Evolutionary conservation across 2,113 vertebrate species (phyloP).

Genomic region (Tetraodon nigroviridis): DNA sequence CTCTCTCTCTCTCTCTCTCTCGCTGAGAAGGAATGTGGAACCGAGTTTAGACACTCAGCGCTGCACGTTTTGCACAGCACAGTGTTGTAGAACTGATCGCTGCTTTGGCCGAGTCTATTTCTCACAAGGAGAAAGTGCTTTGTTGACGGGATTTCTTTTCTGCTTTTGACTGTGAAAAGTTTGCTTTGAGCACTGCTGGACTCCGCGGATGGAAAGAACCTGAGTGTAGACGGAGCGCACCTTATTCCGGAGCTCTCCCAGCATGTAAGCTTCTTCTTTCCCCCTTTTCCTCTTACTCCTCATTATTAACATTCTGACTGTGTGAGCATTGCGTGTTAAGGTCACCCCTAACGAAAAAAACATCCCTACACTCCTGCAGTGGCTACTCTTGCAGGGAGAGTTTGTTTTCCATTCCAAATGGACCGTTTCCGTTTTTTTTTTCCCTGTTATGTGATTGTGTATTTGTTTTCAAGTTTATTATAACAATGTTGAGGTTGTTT

Average conservation of each 20-base stretch:
- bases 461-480: neutral
- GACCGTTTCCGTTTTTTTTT: neutral
- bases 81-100: constrained; percentile 25
- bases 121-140: too few species aligned
- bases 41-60: constrained; percentile 25
- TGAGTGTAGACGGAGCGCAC: constrained; percentile 29
- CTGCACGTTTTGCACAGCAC: constrained; percentile 23
- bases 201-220: constrained; percentile 53
- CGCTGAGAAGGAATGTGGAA: constrained; percentile 51
- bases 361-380: constrained; percentile 7
- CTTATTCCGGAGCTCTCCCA: constrained; percentile 36
- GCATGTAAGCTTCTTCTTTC: constrained; percentile 53
- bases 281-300: neutral
- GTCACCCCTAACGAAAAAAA: constrained; percentile 46
- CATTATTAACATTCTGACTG: constrained; percentile 43
- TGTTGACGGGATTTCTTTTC: constrained; percentile 1
- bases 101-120: constrained; percentile 7
- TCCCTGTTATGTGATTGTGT: neutral
- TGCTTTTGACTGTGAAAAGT: constrained; percentile 53
- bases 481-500: neutral
- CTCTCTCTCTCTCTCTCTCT: constrained; percentile 2
- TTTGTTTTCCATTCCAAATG: neutral
- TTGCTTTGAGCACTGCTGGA: constrained; percentile 51
- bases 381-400: constrained; percentile 12
- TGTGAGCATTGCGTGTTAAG: constrained; percentile 30